Evolutionary conservation across 2,113 vertebrate genomes (phyloP), one percentile per base, ranked within the genome.

Genomic region (Glaucidium brasilianum): DNA sequence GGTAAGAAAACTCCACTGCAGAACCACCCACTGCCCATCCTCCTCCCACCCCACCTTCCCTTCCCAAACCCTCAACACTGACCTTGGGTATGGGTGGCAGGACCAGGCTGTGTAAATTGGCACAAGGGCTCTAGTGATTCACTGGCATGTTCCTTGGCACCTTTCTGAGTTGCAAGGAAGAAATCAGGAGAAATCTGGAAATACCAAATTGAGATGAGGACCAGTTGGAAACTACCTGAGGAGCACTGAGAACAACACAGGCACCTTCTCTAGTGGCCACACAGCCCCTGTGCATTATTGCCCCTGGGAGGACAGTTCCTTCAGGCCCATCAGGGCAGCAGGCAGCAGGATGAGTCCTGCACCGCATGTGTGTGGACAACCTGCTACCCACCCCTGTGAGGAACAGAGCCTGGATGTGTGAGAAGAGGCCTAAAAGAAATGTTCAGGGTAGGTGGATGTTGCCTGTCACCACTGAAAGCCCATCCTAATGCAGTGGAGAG

Each of bases 311-410:
- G 27, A 50, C 0, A 2, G 11, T 62, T 83, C 22, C 35, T 62
- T 60, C 11, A 59, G n/a, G 15, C 15, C 3, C 18, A 3, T 10
- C 2, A 2, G 25, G 62, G 7, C 20, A 47, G 43, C 34, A 47
- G 32, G 41, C 88, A 56, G 34, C 3, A 9, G 50, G 13, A 21
- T 50, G 37, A 75, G 30, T 41, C 34, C 25, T 60, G 49, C 22
- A 14, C 23, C 0, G 0, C 0, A 2, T 86, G 37, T 50, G 21
- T 2, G 1, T 59, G 34, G 25, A 21, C 71, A 69, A 4, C 10
- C 22, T 75, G 16, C n/a, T 94, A 32, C 52, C 16, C 21, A 78
- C 1, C 11, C 4, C 73, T 75, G 53, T 20, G 25, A 23, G 41
- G 2, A 72, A 4, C 35, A 69, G 35, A 73, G 25, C 32, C 34